Evolutionary conservation across 2,113 vertebrate genomes (phyloP), one percentile per base, ranked within the genome.

Genomic region (Odocoileus virginianus): DNA sequence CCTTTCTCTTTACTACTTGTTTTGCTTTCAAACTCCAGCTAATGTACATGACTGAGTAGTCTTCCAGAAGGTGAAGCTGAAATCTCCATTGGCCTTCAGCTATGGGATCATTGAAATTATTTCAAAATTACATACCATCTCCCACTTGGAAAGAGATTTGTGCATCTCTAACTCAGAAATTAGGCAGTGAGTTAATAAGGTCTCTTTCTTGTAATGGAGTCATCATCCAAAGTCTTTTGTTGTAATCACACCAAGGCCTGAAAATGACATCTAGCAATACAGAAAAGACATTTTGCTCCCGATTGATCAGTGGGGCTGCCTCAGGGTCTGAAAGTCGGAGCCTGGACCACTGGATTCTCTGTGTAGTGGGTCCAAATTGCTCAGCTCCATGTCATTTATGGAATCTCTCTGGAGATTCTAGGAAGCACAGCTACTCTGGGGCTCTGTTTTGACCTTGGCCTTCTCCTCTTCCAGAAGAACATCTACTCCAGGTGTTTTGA

Each of bases 1-100:
- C 43, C 92, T 95, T 78, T 96, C 98, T 97, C 93, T 97, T 97
- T 91, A 95, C 54, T 97, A 71, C 97, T 97, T 97, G 91, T 94
- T 97, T 96, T 58, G 64, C 91, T 97, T 98, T 87, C 87, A 79
- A 84, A 97, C 57, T 85, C 78, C 57, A 94, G 83, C 74, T 86
- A 89, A 89, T 87, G 82, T 71, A 79, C 79, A 82, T 36, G 45
- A 91, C 78, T 36, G 33, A 96, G 94, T 57, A 52, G 16, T 87
- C 97, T 97, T 97, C 64, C 78, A 52, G 89, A 57, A 93, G 74
- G 91, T 14, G 54, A 50, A 67, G 40, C 50, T 93, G 36, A 85
- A 85, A 88, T 58, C 30, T 94, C 91, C 47, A 21, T 19, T 87
- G 28, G 76, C 45, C 71, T 47, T 78, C 23, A 10, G 52, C 57